Conservation (phyloP, 2,888 invertebrate species). For the Tetragonula carbonaria region DNA sequence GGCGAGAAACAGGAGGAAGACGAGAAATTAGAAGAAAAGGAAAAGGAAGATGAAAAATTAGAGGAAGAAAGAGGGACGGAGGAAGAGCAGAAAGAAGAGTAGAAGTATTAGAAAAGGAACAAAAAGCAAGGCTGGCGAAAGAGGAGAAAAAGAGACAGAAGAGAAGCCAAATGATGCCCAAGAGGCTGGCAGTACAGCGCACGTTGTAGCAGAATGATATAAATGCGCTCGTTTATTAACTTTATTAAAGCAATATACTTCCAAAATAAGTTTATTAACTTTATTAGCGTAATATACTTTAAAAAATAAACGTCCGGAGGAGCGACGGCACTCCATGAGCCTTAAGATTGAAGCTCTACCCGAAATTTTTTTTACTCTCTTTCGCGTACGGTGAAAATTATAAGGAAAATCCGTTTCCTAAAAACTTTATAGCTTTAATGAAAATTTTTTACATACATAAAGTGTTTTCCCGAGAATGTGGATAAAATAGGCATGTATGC, state of each 20-base stretch:
- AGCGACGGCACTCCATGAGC: not conserved
- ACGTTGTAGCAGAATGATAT: slow-evolving; percentile 57
- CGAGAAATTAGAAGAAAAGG: not conserved
- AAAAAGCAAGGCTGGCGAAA: no score
- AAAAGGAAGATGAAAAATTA: not conserved
- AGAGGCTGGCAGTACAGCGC: slow-evolving; percentile 33
- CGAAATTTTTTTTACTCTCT: not conserved
- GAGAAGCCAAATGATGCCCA: slow-evolving; percentile 47
- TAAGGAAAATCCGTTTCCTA: not conserved
- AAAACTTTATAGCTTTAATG: slow-evolving; percentile 23
- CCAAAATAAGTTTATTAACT: slow-evolving; percentile 55
- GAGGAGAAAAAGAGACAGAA: slow-evolving; percentile 9
- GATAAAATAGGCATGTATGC: not conserved
- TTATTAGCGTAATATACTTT: slow-evolving; percentile 53
- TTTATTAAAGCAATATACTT: slow-evolving; percentile 60
- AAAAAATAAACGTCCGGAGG: slow-evolving; percentile 40
- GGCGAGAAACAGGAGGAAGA: not conserved
- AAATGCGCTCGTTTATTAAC: slow-evolving; percentile 62
- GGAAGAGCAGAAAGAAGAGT: no score
- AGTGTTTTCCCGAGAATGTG: not conserved
- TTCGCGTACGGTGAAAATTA: not conserved
- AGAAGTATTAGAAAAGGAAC: not conserved
- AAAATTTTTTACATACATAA: slow-evolving; percentile 6
- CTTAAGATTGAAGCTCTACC: slow-evolving; percentile 17
- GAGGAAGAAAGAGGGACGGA: not conserved